Conservation (phyloP, 2,113 vertebrate genomes). For the Reinhardtius hippoglossoides region DNA sequence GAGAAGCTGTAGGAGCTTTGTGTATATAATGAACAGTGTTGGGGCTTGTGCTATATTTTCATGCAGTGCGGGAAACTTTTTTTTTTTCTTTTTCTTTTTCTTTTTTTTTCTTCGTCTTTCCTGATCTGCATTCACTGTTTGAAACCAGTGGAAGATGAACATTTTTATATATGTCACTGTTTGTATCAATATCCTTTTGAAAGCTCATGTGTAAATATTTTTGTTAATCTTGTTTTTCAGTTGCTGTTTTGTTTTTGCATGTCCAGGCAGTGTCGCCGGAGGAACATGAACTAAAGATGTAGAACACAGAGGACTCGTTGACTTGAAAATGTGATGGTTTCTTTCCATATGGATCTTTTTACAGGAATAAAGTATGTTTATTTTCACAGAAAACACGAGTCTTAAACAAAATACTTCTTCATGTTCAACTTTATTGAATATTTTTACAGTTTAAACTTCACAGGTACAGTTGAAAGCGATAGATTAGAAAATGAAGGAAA, state of each 20-base stretch:
- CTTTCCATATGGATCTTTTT: conserved; percentile 82
- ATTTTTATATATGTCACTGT: conserved; percentile 54
- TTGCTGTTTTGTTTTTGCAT: conserved; percentile 76
- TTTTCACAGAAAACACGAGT: conserved; percentile 81
- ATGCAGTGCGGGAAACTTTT: conserved; percentile 48
- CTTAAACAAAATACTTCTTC: not conserved
- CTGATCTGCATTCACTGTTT: conserved; percentile 69
- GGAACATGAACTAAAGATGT: conserved; percentile 55
- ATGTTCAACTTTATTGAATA: conserved; percentile 52
- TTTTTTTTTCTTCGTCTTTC: conserved; percentile 42
- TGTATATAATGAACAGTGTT: conserved; percentile 66
- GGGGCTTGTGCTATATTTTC: conserved; percentile 73
- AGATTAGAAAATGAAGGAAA: conserved; percentile 31
- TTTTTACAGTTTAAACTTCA: not conserved
- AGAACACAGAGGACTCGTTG: conserved; percentile 58
- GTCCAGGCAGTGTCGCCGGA: conserved; percentile 63
- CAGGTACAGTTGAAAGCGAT: conserved; percentile 4
- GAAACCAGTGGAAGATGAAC: conserved; percentile 61
- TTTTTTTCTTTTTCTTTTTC: conserved; percentile 16
- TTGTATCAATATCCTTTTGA: conserved; percentile 77
- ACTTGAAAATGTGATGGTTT: conserved; percentile 72
- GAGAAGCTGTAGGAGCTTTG: conserved; percentile 37
- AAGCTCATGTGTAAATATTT: conserved; percentile 80
- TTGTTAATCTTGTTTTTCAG: conserved; percentile 74
- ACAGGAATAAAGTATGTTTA: conserved; percentile 86